These are phyloP conservation scores for Antheraea assamensis DNA, from an alignment of 2,888 invertebrate genomes.

Conservation along the genomic window DNA sequence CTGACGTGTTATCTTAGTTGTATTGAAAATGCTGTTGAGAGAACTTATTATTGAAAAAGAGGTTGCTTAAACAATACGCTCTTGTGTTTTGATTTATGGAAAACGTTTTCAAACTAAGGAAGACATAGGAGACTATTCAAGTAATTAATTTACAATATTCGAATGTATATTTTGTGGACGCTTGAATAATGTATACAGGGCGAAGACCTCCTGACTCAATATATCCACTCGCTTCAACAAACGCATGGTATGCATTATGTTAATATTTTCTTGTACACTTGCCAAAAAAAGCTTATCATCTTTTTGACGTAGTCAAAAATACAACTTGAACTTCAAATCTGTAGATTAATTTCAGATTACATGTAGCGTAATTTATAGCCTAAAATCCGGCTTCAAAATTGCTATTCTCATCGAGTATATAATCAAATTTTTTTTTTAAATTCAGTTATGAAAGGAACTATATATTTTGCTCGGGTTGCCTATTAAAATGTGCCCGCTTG, in stretches of 20 bases:
- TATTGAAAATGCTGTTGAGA: not conserved
- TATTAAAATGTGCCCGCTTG: too few species aligned
- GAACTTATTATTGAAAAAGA: too few species aligned
- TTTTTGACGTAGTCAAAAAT: slow-evolving; percentile 32
- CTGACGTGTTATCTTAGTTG: too few species aligned
- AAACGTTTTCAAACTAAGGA: not conserved
- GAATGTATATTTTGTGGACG: not conserved
- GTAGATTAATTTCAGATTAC: not conserved
- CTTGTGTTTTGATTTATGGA: too few species aligned
- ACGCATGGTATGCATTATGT: slow-evolving; percentile 34
- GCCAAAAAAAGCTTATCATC: slow-evolving; percentile 38
- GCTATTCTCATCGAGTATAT: too few species aligned
- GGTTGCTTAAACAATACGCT: too few species aligned
- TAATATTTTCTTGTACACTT: slow-evolving; percentile 45
- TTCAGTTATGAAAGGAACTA: too few species aligned
- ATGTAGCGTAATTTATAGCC: not conserved
- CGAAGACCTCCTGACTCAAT: slow-evolving; percentile 21
- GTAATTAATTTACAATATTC: not conserved
- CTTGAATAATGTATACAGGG: slow-evolving; percentile 15
- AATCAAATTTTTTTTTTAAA: too few species aligned
- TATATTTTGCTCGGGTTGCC: too few species aligned
- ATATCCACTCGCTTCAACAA: slow-evolving; percentile 20
- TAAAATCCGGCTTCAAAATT: too few species aligned
- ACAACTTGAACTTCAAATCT: slow-evolving; percentile 20
- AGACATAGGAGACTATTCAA: not conserved